These are phyloP conservation scores for Astropecten irregularis DNA, from an alignment of 53 echinoderm and acorn worm genomes.

Conservation along the genomic window DNA sequence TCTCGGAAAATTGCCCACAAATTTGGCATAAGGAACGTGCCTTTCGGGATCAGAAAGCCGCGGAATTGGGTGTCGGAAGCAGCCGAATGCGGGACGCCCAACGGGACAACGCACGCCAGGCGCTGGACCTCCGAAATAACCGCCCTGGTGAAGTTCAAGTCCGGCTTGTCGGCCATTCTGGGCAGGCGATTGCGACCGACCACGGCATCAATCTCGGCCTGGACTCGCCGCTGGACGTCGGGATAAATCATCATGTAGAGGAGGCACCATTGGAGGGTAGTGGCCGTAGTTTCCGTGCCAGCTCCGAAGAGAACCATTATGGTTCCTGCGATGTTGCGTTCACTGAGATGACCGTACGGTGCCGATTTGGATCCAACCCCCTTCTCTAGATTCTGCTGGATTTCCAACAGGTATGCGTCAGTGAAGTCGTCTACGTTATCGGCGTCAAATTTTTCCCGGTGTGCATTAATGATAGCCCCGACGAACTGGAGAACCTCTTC, in stretches of 20 bases:
- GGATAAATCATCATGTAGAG: conserved; percentile 11
- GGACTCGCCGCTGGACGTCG: conserved; percentile 16
- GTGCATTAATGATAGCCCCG: no score
- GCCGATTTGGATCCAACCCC: no score
- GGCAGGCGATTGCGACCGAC: conserved; percentile 36
- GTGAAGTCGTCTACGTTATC: no score
- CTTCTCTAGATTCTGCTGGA: no score
- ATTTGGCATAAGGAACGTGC: neutral
- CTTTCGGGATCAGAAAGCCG: neutral
- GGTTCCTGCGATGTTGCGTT: neutral
- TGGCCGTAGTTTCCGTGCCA: conserved; percentile 1
- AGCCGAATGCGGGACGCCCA: neutral
- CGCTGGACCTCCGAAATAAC: conserved; percentile 19
- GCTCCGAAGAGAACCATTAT: neutral
- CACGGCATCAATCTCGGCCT: conserved; percentile 15
- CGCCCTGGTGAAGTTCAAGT: neutral
- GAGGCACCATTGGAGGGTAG: neutral
- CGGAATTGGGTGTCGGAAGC: neutral
- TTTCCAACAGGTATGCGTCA: no score
- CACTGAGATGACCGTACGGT: neutral
- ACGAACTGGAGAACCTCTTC: no score
- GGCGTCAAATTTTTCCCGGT: no score
- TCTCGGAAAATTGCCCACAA: conserved; percentile 9
- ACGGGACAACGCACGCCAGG: neutral
- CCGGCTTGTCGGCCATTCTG: neutral